phyloP scores from a whole-genome alignment of 2,888 invertebrate species.

The Seira musarum region DNA sequence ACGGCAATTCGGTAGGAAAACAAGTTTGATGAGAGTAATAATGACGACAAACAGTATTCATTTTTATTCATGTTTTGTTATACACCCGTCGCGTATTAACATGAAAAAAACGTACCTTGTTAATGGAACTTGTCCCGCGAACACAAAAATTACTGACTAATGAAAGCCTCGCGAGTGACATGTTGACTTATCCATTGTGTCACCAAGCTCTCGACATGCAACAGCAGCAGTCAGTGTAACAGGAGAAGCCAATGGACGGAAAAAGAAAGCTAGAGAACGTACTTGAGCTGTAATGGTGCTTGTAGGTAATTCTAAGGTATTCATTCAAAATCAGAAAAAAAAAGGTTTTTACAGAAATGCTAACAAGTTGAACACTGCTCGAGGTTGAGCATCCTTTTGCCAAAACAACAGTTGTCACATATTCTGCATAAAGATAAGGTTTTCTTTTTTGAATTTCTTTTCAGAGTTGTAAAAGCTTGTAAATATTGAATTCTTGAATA shows the following conservation, averaged over 20 bases:
- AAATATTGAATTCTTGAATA: no score
- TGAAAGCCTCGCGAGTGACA: neutral
- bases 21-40: slow-evolving; percentile 9
- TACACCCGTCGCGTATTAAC: neutral
- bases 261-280: neutral
- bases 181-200: slow-evolving; percentile 4
- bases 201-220: neutral
- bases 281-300: no score
- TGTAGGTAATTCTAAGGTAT: no score
- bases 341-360: no score
- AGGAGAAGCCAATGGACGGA: neutral
- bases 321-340: no score
- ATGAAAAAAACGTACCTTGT: neutral
- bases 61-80: neutral
- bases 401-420: no score
- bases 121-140: slow-evolving; percentile 2
- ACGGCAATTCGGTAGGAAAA: neutral
- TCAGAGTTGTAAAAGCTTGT: no score
- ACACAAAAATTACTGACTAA: neutral
- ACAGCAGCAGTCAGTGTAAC: neutral
- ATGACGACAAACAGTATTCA: neutral
- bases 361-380: no score
- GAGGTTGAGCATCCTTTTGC: no score
- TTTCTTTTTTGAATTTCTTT: no score
- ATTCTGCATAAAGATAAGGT: no score